These are phyloP conservation scores for Artemia sinica DNA, from an alignment of 2,888 invertebrate species.

Conservation along the genomic window DNA sequence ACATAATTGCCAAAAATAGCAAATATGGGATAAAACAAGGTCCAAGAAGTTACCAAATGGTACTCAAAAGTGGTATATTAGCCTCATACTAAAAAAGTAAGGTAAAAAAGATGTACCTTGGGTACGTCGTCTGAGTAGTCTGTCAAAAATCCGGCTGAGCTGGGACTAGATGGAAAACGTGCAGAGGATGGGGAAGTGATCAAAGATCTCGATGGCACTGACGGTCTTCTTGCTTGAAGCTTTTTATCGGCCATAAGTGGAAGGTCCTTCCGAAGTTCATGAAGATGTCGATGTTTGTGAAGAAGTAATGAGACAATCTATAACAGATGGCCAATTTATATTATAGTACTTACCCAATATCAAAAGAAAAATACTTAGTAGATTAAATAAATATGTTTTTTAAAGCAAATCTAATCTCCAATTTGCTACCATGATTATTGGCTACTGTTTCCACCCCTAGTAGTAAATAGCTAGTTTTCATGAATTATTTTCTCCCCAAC, in stretches of 20 bases:
- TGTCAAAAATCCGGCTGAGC: too few species aligned
- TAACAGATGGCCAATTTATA: neutral
- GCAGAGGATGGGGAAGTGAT: neutral
- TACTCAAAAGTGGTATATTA: too few species aligned
- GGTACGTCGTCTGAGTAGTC: too few species aligned
- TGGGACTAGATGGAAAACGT: too few species aligned
- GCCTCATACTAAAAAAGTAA: too few species aligned
- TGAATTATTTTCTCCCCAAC: too few species aligned
- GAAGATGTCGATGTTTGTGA: conserved; percentile 25
- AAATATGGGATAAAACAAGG: too few species aligned
- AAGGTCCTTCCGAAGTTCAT: conserved; percentile 24
- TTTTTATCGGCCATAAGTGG: conserved; percentile 20
- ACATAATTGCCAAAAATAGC: too few species aligned
- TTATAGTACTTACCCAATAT: neutral
- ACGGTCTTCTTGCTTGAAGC: neutral
- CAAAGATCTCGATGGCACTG: conserved; percentile 1
- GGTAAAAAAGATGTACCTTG: too few species aligned
- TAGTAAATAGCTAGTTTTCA: neutral
- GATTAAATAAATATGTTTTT: too few species aligned
- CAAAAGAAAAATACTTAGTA: neutral
- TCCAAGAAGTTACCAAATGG: too few species aligned
- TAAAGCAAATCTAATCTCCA: too few species aligned
- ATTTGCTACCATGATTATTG: neutral
- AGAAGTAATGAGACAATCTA: conserved; percentile 22
- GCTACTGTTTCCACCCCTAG: neutral